These are phyloP conservation scores for Nomada ruficornis DNA, from an alignment of 2,888 invertebrate species.

Conservation along the genomic window DNA sequence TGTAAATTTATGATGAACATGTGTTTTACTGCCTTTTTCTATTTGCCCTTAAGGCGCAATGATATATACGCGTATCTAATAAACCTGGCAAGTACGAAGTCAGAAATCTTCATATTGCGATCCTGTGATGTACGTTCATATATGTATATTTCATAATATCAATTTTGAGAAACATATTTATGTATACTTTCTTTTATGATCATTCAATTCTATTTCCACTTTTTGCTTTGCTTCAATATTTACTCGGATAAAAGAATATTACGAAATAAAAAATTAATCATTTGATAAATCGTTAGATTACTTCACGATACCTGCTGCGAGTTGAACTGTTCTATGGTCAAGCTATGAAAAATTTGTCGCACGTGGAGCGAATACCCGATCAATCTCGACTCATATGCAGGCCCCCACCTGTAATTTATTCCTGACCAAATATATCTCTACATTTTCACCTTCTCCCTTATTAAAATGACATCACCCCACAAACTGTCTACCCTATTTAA, in stretches of 20 bases:
- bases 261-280: neutral
- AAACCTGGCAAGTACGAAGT: neutral
- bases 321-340: neutral
- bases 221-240: neutral
- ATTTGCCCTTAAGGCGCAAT: neutral
- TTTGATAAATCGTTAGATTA: neutral
- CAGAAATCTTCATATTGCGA: neutral
- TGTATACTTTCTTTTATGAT: too few relatives aligned
- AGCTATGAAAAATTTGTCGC: slow-evolving; percentile 5
- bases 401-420: neutral
- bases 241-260: neutral
- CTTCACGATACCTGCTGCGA: neutral
- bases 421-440: neutral
- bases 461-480: too few relatives aligned
- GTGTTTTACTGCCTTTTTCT: slow-evolving; percentile 21
- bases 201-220: neutral
- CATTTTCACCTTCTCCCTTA: neutral
- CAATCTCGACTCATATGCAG: neutral
- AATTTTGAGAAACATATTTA: too few relatives aligned
- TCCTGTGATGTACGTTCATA: neutral
- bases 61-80: neutral
- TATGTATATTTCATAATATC: too few relatives aligned
- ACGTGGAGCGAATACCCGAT: neutral
- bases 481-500: neutral
- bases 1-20: slow-evolving; percentile 36